Evolutionary conservation across 2,113 vertebrate species (phyloP), one percentile per base, ranked within the genome.

Genomic region (Montifringilla adamsi): DNA sequence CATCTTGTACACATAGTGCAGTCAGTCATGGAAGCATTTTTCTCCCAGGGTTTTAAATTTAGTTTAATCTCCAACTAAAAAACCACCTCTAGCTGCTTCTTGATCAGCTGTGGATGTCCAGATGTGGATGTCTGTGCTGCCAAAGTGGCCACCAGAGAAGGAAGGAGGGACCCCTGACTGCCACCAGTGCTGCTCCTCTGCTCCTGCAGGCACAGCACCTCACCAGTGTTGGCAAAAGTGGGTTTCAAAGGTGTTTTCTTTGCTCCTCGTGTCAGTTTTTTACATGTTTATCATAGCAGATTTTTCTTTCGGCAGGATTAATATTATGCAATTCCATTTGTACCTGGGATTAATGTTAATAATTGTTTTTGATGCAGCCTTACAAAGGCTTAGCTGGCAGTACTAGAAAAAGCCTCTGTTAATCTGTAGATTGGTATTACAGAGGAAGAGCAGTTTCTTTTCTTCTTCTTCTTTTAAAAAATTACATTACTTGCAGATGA

Each of bases 341-440:
- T 90, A 78, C 44, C 68, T 63, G 59, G 90, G 92, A 96, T 97
- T 96, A 94, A 85, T 91, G 93, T 93, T 69, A 90, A 64, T 91
- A 93, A 81, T 73, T 93, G 84, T 41, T 95, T 91, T 84, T 59
- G 49, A 46, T 84, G 86, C 55, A 66, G 86, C 64, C 87, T 89
- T 88, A 79, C 47, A 58, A 91, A 91, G 50, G 76, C 46, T 96
- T 96, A 95, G 77, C 88, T 44, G 44, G 76, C 68, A 81, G 43
- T 7, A 5, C 41, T 59, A n/a, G 60, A n/a, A 76, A 78, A 89
- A 93, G 49, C 74, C 64, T 44, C 1, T 59, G 23, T 47, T 91
- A 78, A 89, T 80, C 76, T 73, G 4, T 27, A 8, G 58, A 11
- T 59, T 90, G 55, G 58, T 63, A 94, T 94, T 96, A 73, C 0